Conservation (phyloP, 2,888 invertebrate genomes). For the Atethmia centrago region DNA sequence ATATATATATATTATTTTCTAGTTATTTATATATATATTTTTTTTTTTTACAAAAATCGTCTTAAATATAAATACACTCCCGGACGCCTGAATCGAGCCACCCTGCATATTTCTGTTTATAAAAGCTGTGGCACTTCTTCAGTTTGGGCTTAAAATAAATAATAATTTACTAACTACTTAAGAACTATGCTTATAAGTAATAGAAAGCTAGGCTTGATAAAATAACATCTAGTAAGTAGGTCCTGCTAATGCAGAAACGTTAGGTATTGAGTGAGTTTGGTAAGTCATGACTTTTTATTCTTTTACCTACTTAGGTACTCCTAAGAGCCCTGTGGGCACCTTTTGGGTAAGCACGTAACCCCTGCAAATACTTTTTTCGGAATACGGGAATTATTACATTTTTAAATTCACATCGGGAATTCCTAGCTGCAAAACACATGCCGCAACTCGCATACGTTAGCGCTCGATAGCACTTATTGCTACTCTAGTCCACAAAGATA, state of each 20-base stretch:
- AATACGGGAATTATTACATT: background rate
- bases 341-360: background rate
- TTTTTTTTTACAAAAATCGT: too few relatives aligned
- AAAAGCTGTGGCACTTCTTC: too few relatives aligned
- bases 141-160: too few relatives aligned
- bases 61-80: too few relatives aligned
- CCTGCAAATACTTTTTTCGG: background rate
- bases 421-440: background rate
- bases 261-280: too few relatives aligned
- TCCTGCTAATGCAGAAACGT: background rate
- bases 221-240: background rate
- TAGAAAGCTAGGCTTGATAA: background rate
- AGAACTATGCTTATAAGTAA: background rate
- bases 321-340: background rate
- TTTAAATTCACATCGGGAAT: too few relatives aligned
- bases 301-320: background rate
- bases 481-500: constrained; percentile 68
- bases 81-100: too few relatives aligned
- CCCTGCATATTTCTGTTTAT: too few relatives aligned
- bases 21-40: too few relatives aligned
- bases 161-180: too few relatives aligned
- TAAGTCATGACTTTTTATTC: background rate
- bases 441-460: background rate
- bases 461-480: constrained; percentile 47
- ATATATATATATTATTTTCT: too few relatives aligned